Evolutionary conservation across 2,888 invertebrate genomes (phyloP).

Genomic region (Cactoblastis cactorum): DNA sequence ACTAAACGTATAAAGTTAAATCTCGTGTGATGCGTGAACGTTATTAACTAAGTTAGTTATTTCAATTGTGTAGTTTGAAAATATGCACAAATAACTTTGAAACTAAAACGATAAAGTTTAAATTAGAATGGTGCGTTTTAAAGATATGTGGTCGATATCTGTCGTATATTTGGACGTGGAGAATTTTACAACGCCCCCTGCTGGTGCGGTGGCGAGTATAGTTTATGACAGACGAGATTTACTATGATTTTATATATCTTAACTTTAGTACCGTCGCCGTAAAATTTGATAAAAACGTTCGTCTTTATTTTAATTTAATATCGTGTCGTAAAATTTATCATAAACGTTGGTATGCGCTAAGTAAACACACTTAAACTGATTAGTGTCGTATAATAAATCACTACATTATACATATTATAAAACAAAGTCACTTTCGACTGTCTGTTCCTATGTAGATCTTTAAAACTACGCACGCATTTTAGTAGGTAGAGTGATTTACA

Average conservation of each 20-base stretch:
- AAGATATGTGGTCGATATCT: slow-evolving; percentile 26
- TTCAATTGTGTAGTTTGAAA: background rate
- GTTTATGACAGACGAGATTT: slow-evolving; percentile 42
- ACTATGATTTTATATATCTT: slow-evolving; percentile 35
- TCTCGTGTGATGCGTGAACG: background rate
- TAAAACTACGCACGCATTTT: no score
- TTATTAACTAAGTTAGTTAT: background rate
- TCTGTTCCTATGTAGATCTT: no score
- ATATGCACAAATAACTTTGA: background rate
- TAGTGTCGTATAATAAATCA: background rate
- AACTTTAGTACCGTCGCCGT: slow-evolving; percentile 34
- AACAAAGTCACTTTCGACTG: no score
- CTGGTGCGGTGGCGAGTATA: slow-evolving; percentile 31
- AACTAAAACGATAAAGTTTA: background rate
- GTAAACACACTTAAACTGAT: background rate
- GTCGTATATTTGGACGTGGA: slow-evolving; percentile 19
- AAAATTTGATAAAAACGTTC: slow-evolving; percentile 37
- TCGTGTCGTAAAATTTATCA: slow-evolving; percentile 17
- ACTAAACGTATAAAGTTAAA: background rate
- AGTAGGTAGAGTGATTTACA: no score
- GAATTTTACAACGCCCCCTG: slow-evolving; percentile 25
- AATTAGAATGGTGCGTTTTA: slow-evolving; percentile 20
- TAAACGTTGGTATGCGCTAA: slow-evolving; percentile 10
- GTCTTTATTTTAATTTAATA: slow-evolving; percentile 33
- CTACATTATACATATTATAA: background rate